Evolutionary conservation across 23 tunicate species (phyloP).

Genomic region (Botrylloides violaceus): DNA sequence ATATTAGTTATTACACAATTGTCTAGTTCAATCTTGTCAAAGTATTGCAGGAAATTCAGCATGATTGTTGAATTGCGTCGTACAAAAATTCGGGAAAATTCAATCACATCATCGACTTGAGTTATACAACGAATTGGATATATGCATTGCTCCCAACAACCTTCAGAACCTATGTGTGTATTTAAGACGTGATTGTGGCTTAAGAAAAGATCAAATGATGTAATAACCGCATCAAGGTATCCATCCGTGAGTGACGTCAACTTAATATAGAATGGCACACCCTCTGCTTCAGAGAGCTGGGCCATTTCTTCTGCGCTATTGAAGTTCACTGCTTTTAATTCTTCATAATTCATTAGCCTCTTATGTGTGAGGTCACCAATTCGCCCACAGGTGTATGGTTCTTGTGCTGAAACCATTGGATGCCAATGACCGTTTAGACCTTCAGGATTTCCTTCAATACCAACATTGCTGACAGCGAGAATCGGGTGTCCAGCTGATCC

Average conservation of each 20-base stretch:
- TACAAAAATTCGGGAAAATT: slow-evolving; percentile 5
- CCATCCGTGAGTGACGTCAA: slow-evolving; percentile 18
- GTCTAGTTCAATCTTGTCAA: slow-evolving; percentile 8
- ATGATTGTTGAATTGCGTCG: neutral
- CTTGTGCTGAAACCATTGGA: neutral
- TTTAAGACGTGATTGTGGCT: neutral
- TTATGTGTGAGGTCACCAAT: slow-evolving; percentile 28
- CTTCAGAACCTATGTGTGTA: slow-evolving; percentile 14
- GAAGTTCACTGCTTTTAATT: slow-evolving; percentile 34
- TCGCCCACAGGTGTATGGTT: slow-evolving; percentile 80
- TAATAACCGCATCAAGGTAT: slow-evolving; percentile 33
- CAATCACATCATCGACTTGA: neutral
- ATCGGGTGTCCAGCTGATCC: neutral
- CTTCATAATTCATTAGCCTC: slow-evolving; percentile 18
- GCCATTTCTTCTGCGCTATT: slow-evolving; percentile 42
- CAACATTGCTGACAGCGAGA: neutral
- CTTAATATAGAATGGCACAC: slow-evolving; percentile 4
- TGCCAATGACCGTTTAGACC: neutral
- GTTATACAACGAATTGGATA: slow-evolving; percentile 46
- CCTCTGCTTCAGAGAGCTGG: slow-evolving; percentile 16
- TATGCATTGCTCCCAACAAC: slow-evolving; percentile 96
- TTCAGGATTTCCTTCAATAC: neutral
- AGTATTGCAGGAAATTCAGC: slow-evolving; percentile 2
- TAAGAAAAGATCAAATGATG: slow-evolving; percentile 60
- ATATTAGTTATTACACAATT: neutral